These are phyloP conservation scores for Papilio polyxenes DNA, from an alignment of 1,140 invertebrate genomes.

Conservation along the genomic window DNA sequence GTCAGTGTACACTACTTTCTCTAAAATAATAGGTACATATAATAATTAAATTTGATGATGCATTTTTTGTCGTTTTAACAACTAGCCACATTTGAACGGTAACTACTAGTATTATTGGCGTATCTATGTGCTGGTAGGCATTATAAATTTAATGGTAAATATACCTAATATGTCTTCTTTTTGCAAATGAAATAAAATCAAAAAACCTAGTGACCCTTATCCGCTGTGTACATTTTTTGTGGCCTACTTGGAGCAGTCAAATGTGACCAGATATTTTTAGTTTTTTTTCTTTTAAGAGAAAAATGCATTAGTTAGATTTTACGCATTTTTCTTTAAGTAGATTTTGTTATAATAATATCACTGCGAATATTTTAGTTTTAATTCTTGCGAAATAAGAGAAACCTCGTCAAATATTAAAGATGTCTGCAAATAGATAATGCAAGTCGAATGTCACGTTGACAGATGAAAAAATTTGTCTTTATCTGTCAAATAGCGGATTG, in stretches of 20 bases:
- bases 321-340: neutral
- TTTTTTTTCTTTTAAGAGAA: neutral
- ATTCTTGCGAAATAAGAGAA: neutral
- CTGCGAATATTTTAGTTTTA: neutral
- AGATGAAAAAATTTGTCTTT: constrained; percentile 1
- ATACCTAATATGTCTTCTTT: neutral
- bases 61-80: too few species aligned
- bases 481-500: neutral
- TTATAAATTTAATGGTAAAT: too few species aligned
- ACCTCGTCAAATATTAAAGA: neutral
- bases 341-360: neutral
- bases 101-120: too few species aligned
- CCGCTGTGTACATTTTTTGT: neutral
- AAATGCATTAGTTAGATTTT: neutral
- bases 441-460: constrained; percentile 4
- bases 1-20: neutral
- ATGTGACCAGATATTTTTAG: neutral
- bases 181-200: neutral
- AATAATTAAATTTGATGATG: too few species aligned
- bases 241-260: neutral
- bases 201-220: neutral
- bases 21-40: neutral
- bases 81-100: too few species aligned
- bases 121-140: too few species aligned
- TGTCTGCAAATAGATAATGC: neutral